Conservation (phyloP, 2,888 invertebrate genomes). For the Diaperis boleti region DNA sequence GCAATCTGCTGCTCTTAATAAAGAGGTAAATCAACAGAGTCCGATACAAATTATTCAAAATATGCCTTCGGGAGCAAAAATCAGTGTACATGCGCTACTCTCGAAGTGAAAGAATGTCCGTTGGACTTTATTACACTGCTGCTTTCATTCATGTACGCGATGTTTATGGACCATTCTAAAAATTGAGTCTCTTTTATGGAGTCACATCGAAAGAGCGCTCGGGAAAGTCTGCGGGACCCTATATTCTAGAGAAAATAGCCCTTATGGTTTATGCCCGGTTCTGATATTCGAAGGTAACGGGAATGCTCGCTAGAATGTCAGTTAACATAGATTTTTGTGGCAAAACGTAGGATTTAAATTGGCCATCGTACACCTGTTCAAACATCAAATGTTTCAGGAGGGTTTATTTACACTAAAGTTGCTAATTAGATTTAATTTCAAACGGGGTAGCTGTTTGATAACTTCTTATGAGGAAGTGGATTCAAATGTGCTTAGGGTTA, state of each 20-base stretch:
- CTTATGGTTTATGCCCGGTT: constrained; percentile 29
- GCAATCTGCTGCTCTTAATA: neutral
- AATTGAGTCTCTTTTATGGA: constrained; percentile 55
- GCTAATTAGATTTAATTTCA: no score
- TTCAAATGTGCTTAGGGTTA: no score
- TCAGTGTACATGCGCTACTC: neutral
- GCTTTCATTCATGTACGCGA: constrained; percentile 51
- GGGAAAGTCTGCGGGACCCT: constrained; percentile 11
- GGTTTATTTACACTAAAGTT: no score
- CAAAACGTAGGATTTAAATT: constrained; percentile 2
- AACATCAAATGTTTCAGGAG: no score
- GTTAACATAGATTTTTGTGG: neutral
- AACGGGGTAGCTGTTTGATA: no score
- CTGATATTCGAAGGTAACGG: constrained; percentile 29
- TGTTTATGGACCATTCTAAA: constrained; percentile 55
- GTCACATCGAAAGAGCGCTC: constrained; percentile 34
- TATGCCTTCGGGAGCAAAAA: constrained; percentile 20
- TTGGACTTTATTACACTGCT: constrained; percentile 38
- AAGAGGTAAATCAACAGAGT: no score
- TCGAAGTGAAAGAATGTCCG: constrained; percentile 35
- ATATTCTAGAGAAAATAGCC: constrained; percentile 34
- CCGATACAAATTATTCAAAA: neutral
- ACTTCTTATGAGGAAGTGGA: no score
- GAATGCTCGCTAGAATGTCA: constrained; percentile 9
- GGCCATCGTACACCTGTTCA: neutral